Percentiles rank a stretch among this genome's conserved stretches.
These are phyloP conservation scores for Yponomeuta cagnagella DNA, from an alignment of 2,888 invertebrate species.

Conservation along the genomic window DNA sequence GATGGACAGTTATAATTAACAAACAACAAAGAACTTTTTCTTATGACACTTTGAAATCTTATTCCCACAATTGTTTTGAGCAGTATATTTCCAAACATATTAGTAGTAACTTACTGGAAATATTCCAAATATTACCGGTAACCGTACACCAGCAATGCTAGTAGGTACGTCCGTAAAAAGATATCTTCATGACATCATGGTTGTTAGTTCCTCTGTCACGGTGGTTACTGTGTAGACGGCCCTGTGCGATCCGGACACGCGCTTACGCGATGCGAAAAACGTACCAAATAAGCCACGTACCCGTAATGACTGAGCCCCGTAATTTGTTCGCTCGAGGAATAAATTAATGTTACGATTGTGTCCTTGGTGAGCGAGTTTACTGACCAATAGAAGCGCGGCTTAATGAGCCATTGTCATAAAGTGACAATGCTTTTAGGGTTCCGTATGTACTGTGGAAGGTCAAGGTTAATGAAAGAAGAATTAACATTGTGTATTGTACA, in stretches of 20 bases:
- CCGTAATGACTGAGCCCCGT: slow-evolving; percentile 42
- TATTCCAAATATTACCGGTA: too few relatives aligned
- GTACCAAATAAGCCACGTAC: slow-evolving; percentile 38
- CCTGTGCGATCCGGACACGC: slow-evolving; percentile 23
- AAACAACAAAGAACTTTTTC: too few relatives aligned
- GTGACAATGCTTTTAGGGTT: not conserved
- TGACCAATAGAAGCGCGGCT: not conserved
- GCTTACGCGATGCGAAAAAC: slow-evolving; percentile 37
- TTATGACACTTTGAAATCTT: too few relatives aligned
- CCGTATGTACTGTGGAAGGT: slow-evolving; percentile 10
- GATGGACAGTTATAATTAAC: too few relatives aligned
- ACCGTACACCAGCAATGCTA: too few relatives aligned
- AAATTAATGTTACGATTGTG: slow-evolving; percentile 39
- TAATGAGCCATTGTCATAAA: not conserved
- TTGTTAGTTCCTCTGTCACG: not conserved
- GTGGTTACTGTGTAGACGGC: not conserved
- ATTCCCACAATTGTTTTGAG: too few relatives aligned
- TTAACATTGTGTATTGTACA: too few relatives aligned
- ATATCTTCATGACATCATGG: too few relatives aligned
- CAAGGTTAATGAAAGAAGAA: too few relatives aligned
- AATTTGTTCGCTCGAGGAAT: slow-evolving; percentile 39
- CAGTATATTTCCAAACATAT: too few relatives aligned
- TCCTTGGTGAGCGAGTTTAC: not conserved
- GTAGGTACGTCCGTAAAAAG: too few relatives aligned
- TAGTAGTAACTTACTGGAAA: too few relatives aligned